Evolutionary conservation across 2,888 invertebrate species (phyloP).

Genomic region (Cyclophora albipunctata): DNA sequence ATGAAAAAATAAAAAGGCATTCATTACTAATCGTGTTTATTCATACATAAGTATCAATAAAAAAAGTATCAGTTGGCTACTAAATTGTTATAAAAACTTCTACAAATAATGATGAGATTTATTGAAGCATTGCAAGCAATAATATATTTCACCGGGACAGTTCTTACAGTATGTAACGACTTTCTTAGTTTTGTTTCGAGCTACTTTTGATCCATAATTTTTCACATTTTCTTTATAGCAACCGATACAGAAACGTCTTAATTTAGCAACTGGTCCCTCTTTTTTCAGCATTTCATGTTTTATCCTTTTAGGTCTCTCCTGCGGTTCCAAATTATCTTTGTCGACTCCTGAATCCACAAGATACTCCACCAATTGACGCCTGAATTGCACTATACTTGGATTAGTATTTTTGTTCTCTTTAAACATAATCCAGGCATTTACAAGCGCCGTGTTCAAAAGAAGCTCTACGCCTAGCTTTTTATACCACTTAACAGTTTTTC

Average conservation of each 20-base stretch:
- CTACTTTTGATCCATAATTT: slow-evolving; percentile 7
- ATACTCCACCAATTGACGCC: slow-evolving; percentile 2
- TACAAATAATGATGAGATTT: background rate
- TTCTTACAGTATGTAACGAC: slow-evolving; percentile 16
- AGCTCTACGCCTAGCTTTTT: slow-evolving; percentile 33
- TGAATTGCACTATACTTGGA: background rate
- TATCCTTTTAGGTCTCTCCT: slow-evolving; percentile 9
- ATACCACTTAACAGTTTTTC: slow-evolving; percentile 39
- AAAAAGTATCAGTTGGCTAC: too few relatives aligned
- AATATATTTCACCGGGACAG: slow-evolving; percentile 18
- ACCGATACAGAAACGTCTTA: slow-evolving; percentile 9
- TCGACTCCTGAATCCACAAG: slow-evolving; percentile 7
- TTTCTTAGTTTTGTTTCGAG: slow-evolving; percentile 17
- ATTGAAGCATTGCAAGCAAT: slow-evolving; percentile 18
- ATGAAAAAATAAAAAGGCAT: background rate
- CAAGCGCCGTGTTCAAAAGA: slow-evolving; percentile 28
- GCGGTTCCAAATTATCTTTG: background rate
- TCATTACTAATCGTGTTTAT: background rate
- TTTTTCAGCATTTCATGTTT: slow-evolving; percentile 10
- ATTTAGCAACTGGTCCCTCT: slow-evolving; percentile 10
- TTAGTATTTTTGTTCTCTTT: slow-evolving; percentile 11
- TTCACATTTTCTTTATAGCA: slow-evolving; percentile 12
- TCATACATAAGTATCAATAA: too few relatives aligned
- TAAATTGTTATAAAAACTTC: too few relatives aligned
- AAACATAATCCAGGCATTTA: slow-evolving; percentile 26